Conservation (phyloP, 2,888 invertebrate species). For the Rhopalosiphum nymphaeae region DNA sequence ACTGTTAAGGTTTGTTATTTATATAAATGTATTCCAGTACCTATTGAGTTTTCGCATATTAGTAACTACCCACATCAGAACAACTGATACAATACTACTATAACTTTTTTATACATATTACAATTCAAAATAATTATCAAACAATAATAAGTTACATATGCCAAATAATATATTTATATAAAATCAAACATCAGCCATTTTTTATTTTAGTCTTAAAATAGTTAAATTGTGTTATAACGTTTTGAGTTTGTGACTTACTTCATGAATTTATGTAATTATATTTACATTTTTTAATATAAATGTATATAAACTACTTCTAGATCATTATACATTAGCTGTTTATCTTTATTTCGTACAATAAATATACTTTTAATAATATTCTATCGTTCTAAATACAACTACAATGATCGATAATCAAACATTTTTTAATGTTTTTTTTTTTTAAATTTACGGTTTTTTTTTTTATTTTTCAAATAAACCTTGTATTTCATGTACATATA, state of each 20-base stretch:
- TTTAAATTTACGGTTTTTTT: not conserved
- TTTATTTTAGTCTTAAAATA: not conserved
- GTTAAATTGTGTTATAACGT: not conserved
- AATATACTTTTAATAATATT: not conserved
- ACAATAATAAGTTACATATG: not conserved
- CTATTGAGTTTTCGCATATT: not conserved
- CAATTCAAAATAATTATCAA: not conserved
- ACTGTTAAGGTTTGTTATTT: not conserved
- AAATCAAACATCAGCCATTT: not conserved
- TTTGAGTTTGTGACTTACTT: not conserved
- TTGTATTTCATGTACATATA: not conserved
- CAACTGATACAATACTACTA: not conserved
- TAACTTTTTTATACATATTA: not conserved
- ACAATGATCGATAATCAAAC: not conserved
- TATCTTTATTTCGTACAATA: no score
- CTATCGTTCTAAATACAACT: not conserved
- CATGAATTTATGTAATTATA: not conserved
- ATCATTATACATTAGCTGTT: not conserved
- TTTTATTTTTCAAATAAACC: not conserved
- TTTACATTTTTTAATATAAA: not conserved
- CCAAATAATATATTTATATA: not conserved
- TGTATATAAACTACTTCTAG: not conserved
- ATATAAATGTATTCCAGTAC: not conserved
- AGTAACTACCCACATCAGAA: not conserved
- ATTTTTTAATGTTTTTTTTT: no score